A percentile compares a stretch with the other conserved stretches of the same genome.
These are phyloP conservation scores for Diphyllodes magnificus DNA, from an alignment of 2,113 vertebrate species.

Conservation along the genomic window DNA sequence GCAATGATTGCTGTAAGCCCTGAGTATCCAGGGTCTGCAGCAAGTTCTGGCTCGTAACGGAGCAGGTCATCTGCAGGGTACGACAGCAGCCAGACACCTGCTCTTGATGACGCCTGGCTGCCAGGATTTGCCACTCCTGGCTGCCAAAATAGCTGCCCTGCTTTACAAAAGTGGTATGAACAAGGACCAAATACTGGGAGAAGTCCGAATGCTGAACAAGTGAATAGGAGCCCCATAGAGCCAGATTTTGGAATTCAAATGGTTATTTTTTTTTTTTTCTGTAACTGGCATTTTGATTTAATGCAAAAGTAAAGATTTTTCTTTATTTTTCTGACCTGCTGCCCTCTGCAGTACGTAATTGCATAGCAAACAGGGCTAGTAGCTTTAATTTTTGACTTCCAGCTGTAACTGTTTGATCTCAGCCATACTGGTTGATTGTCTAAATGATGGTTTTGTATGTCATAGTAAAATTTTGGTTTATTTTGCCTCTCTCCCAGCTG, in stretches of 20 bases:
- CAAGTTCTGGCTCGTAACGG: not conserved
- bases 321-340: not conserved
- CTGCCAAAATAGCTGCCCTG: not conserved
- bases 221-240: not conserved
- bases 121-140: not conserved
- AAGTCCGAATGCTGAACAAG: not conserved
- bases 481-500: conserved; percentile 28
- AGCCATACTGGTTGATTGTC: not conserved
- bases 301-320: not conserved
- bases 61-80: not conserved
- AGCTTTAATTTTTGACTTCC: conserved; percentile 22
- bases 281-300: not conserved
- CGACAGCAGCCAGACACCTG: not conserved
- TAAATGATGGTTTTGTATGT: conserved; percentile 13
- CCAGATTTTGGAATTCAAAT: not conserved
- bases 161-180: not conserved
- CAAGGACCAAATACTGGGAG: not conserved
- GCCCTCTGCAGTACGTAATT: not conserved
- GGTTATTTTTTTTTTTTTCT: not conserved
- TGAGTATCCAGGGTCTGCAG: not conserved
- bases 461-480: conserved; percentile 22
- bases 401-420: conserved; percentile 19
- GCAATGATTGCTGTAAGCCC: not conserved
- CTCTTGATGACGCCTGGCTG: not conserved
- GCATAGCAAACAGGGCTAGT: not conserved